These are phyloP conservation scores for Quadroppia sp. DNA, from an alignment of 2,888 invertebrate genomes.

Conservation along the genomic window DNA sequence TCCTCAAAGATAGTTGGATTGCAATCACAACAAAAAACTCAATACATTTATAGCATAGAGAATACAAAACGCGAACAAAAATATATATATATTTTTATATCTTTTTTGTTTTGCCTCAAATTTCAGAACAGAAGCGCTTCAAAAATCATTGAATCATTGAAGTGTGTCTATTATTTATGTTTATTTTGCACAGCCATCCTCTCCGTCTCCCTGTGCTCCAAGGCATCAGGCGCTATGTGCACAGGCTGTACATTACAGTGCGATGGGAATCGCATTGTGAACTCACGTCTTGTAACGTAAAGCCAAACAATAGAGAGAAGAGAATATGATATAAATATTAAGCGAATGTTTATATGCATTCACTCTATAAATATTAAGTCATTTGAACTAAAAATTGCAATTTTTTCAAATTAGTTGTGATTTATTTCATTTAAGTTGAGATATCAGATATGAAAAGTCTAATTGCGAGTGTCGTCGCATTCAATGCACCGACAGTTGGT, in stretches of 20 bases:
- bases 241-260: neutral
- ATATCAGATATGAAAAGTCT: constrained; percentile 13
- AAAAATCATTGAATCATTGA: constrained; percentile 9
- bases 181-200: neutral
- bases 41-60: too few species aligned
- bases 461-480: neutral
- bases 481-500: neutral
- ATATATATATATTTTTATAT: neutral
- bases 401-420: neutral
- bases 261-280: neutral
- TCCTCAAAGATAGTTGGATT: neutral
- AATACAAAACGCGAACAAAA: constrained; percentile 2
- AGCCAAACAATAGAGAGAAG: neutral
- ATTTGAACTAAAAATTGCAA: neutral
- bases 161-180: constrained; percentile 21
- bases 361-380: neutral
- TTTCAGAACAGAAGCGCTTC: neutral
- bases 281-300: neutral
- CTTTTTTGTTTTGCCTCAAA: neutral
- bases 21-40: constrained; percentile 19
- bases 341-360: too few species aligned
- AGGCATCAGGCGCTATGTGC: neutral
- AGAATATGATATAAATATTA: too few species aligned
- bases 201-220: too few species aligned
- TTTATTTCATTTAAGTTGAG: neutral